A percentile compares a stretch with the other conserved stretches of the same genome.
These are phyloP conservation scores for Chloroceryle inda DNA, from an alignment of 2,797 vertebrate species.

Conservation along the genomic window DNA sequence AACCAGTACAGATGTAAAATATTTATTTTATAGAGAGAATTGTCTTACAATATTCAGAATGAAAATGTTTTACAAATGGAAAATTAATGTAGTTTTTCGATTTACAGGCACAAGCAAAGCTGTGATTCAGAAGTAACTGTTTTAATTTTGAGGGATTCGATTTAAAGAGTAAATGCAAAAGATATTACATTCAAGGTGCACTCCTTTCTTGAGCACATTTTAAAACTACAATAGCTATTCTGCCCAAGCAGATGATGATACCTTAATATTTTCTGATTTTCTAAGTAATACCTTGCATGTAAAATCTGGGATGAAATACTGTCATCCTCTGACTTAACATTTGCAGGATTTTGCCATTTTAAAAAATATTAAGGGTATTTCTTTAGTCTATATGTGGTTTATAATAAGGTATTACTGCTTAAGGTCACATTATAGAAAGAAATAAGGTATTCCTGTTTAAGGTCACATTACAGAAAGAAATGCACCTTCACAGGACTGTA, in stretches of 20 bases:
- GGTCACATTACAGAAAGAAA: conserved; percentile 43
- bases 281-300: neutral
- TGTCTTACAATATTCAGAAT: neutral
- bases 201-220: neutral
- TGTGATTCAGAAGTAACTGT: neutral
- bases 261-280: neutral
- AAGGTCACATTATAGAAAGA: conserved; percentile 28
- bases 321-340: neutral
- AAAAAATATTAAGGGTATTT: neutral
- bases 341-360: neutral
- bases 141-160: neutral
- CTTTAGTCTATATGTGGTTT: neutral
- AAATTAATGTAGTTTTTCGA: neutral
- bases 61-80: neutral
- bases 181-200: neutral
- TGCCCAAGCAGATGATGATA: neutral
- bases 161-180: neutral
- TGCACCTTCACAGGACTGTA: conserved; percentile 44
- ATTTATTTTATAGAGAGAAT: neutral
- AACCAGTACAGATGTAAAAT: neutral
- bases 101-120: neutral
- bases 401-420: neutral
- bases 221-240: neutral
- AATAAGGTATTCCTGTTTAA: neutral
- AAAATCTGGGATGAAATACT: neutral